Evolutionary conservation across 2,797 vertebrate species (phyloP), one percentile per base, ranked within the genome.

Genomic region (Gila robusta): DNA sequence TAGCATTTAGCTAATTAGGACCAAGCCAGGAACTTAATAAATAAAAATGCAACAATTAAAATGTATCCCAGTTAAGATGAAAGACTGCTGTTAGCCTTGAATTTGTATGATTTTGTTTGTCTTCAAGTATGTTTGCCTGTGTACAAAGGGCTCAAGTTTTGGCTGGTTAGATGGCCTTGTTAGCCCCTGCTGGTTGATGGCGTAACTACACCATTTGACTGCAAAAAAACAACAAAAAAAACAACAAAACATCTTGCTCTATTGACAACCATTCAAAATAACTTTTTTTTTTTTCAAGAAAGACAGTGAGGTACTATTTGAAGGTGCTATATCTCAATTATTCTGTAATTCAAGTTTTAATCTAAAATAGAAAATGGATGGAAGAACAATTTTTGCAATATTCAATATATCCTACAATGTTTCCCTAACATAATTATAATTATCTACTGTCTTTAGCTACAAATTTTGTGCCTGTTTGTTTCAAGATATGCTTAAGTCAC

Each of bases 41-140:
- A 87, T 88, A 87, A 90, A 87, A 84, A 87, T 66, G 81, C 91
- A 88, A 87, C 80, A 90, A 89, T 88, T 89, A 86, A 89, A 87
- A 89, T 88, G 69, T 78, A 88, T 87, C 90, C 90, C 89, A 92
- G 88, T 92, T 93, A 91, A 92, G 91, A 94, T 94, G 88, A 94
- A 93, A 93, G 88, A 82, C 74, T 88, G 56, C 89, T 92, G 87
- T 92, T 90, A 91, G 88, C 84, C 89, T 90, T 91, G 89, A 91
- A 92, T 92, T 91, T 90, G 59, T 85, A 85, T 86, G 84, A 77
- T 74, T 85, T 52, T 14, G 23, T 90, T 90, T 89, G 71, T 85
- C 59, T 72, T 69, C 35, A 81, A 86, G 72, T 32, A 28, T 17
- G 54, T 69, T 59, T 56, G 37, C 32, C 6, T 37, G 6, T 54